A percentile compares a stretch with the other conserved stretches of the same genome.
Evolutionary conservation across 2,797 vertebrate species (phyloP).

Genomic region (Silurus lanzhouensis): DNA sequence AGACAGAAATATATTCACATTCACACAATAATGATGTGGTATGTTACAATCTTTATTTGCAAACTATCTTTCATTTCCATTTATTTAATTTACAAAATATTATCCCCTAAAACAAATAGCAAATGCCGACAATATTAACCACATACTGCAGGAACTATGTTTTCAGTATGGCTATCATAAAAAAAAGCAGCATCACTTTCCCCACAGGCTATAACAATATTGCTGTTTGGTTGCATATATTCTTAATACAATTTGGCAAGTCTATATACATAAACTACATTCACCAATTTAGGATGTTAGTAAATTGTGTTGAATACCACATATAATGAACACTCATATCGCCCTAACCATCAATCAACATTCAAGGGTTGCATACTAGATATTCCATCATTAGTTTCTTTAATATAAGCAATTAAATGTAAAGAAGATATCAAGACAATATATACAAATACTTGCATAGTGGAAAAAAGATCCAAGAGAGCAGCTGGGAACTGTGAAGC

Average conservation of each 20-base stretch:
- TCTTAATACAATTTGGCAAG: not conserved
- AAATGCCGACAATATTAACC: conserved; percentile 1
- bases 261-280: conserved; percentile 9
- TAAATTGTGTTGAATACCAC: not conserved
- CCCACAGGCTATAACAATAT: not conserved
- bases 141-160: not conserved
- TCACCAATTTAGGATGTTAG: not conserved
- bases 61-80: not conserved
- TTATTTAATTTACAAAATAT: not conserved
- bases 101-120: not conserved
- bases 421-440: conserved; percentile 20
- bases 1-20: not conserved
- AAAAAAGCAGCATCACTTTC: not conserved
- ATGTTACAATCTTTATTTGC: not conserved
- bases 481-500: not conserved
- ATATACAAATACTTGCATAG: conserved; percentile 46
- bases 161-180: conserved; percentile 10
- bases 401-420: conserved; percentile 19
- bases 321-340: not conserved
- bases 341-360: not conserved
- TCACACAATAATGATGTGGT: not conserved
- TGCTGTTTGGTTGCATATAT: conserved; percentile 27
- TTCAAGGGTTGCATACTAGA: conserved; percentile 32
- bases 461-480: not conserved
- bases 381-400: not conserved